Evolutionary conservation across 2,888 invertebrate species (phyloP), one percentile per base, ranked within the genome.

Genomic region (Cerastoderma edule): DNA sequence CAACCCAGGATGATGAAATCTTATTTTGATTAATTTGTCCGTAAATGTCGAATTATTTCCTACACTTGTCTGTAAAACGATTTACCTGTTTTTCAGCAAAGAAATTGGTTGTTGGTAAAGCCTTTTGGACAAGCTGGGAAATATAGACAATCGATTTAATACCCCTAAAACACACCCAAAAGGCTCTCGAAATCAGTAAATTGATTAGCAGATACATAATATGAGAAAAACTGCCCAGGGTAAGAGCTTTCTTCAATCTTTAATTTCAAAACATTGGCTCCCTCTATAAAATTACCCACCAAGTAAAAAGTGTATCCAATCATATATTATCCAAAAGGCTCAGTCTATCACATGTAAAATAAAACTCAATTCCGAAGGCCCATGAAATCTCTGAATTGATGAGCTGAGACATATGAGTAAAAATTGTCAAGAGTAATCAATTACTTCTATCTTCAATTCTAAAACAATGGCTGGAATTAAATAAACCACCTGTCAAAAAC

Each of bases 361-460:
- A n/a, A 22, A n/a, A 22, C 8, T 50, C 13, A 50, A 8, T 13
- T 50, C n/a, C n/a, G n/a, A n/a, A n/a, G n/a, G n/a, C n/a, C n/a
- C n/a, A n/a, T n/a, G n/a, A n/a, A n/a, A n/a, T n/a, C n/a, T n/a
- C n/a, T n/a, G n/a, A n/a, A n/a, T n/a, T n/a, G n/a, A n/a, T n/a
- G n/a, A n/a, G n/a, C n/a, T n/a, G n/a, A n/a, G n/a, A n/a, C n/a
- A n/a, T n/a, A n/a, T n/a, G n/a, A n/a, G n/a, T n/a, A n/a, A n/a
- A n/a, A n/a, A n/a, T 50, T 50, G 50, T 2, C 2, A 53, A 22
- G 22, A 53, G 53, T 24, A 53, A 22, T 53, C 53, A 53, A 53
- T 22, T 13, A 22, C 24, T 53, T 2, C 53, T 16, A 50, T 22
- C 50, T n/a, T 50, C n/a, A n/a, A n/a, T 50, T n/a, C 50, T 6